These are phyloP conservation scores for Tyto alba DNA, from an alignment of 2,113 vertebrate genomes.

Conservation along the genomic window DNA sequence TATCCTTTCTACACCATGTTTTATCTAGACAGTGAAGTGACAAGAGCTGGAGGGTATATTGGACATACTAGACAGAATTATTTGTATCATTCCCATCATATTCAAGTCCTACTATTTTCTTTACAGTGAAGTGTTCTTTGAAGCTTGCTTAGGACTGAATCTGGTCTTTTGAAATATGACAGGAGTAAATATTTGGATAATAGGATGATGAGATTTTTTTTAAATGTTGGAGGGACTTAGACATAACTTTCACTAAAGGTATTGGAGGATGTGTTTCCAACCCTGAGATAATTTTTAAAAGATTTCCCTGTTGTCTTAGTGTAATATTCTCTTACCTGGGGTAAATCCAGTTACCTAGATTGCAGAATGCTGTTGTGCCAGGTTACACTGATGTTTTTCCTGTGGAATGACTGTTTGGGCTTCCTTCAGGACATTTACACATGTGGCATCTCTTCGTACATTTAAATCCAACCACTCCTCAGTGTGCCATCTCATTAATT, in stretches of 20 bases:
- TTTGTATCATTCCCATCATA: neutral
- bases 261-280: neutral
- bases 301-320: neutral
- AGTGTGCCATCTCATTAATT: constrained; percentile 36
- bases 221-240: neutral
- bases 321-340: neutral
- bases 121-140: neutral
- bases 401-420: neutral
- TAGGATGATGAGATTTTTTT: neutral
- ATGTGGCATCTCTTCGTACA: neutral
- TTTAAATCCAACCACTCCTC: constrained; percentile 7
- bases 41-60: neutral
- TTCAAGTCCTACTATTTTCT: neutral
- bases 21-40: neutral
- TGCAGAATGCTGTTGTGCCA: neutral
- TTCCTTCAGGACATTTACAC: neutral
- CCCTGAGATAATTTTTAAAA: neutral
- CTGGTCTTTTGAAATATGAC: neutral
- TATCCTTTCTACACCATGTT: neutral
- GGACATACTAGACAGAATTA: neutral
- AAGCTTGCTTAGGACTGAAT: neutral
- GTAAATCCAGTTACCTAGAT: neutral
- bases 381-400: neutral
- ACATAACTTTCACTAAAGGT: neutral
- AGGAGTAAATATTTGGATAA: neutral